Conservation (phyloP, 92 coral and sea anemone species). For the Paragorgia papillata region DNA sequence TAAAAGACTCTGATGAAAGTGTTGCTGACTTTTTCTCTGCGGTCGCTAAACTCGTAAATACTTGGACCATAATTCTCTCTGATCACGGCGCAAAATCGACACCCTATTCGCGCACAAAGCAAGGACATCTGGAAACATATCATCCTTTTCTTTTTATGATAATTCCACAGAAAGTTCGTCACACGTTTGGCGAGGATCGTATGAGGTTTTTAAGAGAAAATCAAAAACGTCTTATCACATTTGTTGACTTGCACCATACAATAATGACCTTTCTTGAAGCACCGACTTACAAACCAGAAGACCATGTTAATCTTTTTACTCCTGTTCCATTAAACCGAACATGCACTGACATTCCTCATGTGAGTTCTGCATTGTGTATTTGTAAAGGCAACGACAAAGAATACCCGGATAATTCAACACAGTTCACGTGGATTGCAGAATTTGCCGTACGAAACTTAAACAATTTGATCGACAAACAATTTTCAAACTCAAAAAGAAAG, state of each 20-base stretch:
- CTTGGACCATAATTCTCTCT: conserved; percentile 63
- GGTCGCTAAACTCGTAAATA: conserved; percentile 37
- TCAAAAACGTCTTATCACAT: conserved; percentile 53
- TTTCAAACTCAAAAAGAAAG: too few relatives aligned
- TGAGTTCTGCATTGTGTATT: conserved; percentile 46
- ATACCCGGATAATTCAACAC: conserved; percentile 49
- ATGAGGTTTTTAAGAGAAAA: conserved; percentile 46
- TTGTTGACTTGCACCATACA: conserved; percentile 50
- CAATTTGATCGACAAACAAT: conserved; percentile 18
- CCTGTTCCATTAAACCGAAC: conserved; percentile 51
- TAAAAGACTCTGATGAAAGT: not conserved
- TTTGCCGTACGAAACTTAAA: conserved; percentile 66
- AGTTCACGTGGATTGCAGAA: conserved; percentile 65
- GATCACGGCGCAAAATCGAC: conserved; percentile 75
- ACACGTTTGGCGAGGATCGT: conserved; percentile 49
- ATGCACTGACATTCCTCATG: conserved; percentile 43
- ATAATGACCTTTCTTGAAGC: conserved; percentile 21
- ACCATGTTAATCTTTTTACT: conserved; percentile 41
- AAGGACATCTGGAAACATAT: conserved; percentile 61
- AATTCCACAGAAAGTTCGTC: conserved; percentile 55
- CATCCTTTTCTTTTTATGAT: conserved; percentile 60
- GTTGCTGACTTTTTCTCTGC: conserved; percentile 11
- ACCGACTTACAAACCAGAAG: too few relatives aligned
- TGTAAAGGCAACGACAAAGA: conserved; percentile 58
- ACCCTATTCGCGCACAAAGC: conserved; percentile 44